These are phyloP conservation scores for Lithophane socia DNA, from an alignment of 2,888 invertebrate species.

Conservation along the genomic window DNA sequence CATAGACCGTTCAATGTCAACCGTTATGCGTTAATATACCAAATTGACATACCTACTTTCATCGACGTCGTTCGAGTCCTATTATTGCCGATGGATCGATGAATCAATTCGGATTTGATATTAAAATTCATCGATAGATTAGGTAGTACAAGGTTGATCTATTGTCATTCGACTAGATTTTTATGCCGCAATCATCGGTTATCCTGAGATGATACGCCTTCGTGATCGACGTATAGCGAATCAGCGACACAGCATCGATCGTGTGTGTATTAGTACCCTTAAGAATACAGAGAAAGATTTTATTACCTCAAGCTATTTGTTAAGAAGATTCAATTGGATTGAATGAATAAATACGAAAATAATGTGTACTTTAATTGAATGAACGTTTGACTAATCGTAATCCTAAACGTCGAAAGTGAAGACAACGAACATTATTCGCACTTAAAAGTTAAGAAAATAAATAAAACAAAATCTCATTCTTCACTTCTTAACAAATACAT, in stretches of 20 bases:
- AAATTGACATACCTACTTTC: not conserved
- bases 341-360: not conserved
- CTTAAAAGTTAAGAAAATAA: slow-evolving; percentile 38
- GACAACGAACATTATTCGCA: slow-evolving; percentile 14
- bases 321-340: too few species aligned
- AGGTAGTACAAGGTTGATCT: not conserved
- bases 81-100: not conserved
- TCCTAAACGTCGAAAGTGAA: not conserved
- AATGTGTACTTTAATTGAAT: not conserved
- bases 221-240: not conserved
- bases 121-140: not conserved
- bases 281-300: not conserved
- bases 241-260: not conserved
- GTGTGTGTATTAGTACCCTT: not conserved
- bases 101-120: not conserved
- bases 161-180: not conserved
- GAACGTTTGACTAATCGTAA: not conserved
- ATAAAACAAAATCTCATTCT: slow-evolving; percentile 50
- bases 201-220: not conserved
- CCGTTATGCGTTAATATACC: not conserved
- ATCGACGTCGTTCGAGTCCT: not conserved
- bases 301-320: not conserved
- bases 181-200: not conserved
- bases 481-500: slow-evolving; percentile 30
- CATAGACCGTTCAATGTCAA: not conserved